These are phyloP conservation scores for Drosophila niveifrons DNA, from an alignment of 2,888 invertebrate genomes.

Conservation along the genomic window DNA sequence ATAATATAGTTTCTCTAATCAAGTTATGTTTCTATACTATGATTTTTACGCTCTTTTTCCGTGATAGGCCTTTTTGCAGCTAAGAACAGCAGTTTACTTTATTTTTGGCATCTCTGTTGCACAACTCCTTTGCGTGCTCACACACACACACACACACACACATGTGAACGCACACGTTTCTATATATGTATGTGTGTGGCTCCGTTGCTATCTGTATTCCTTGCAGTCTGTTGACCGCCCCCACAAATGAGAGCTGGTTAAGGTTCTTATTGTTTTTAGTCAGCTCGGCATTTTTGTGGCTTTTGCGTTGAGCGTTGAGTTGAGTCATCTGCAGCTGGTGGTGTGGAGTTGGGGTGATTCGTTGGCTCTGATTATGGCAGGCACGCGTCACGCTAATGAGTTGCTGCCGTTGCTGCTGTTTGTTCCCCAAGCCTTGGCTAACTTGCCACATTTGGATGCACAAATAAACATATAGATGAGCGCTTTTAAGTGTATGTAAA, in stretches of 20 bases:
- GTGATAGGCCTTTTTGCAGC: too few relatives aligned
- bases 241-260: conserved; percentile 30
- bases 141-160: not conserved
- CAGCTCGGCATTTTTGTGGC: conserved; percentile 26
- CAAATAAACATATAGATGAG: not conserved
- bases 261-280: conserved; percentile 17
- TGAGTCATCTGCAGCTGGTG: conserved; percentile 56
- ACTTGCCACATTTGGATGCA: conserved; percentile 18
- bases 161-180: not conserved
- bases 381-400: conserved; percentile 77
- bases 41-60: too few relatives aligned
- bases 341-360: conserved; percentile 43
- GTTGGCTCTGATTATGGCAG: conserved; percentile 65
- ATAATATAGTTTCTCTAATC: too few relatives aligned
- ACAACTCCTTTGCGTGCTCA: conserved; percentile 23
- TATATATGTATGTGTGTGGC: not conserved
- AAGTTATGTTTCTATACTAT: too few relatives aligned
- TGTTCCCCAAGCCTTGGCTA: conserved; percentile 1
- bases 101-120: not conserved
- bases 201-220: conserved; percentile 18
- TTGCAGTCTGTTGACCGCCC: conserved; percentile 35
- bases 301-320: conserved; percentile 33
- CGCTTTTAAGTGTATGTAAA: not conserved
- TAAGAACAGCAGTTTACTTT: too few relatives aligned
- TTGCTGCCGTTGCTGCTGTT: conserved; percentile 6